Conservation (phyloP, 2,888 invertebrate genomes). For the Lasioglossum marginatum region DNA sequence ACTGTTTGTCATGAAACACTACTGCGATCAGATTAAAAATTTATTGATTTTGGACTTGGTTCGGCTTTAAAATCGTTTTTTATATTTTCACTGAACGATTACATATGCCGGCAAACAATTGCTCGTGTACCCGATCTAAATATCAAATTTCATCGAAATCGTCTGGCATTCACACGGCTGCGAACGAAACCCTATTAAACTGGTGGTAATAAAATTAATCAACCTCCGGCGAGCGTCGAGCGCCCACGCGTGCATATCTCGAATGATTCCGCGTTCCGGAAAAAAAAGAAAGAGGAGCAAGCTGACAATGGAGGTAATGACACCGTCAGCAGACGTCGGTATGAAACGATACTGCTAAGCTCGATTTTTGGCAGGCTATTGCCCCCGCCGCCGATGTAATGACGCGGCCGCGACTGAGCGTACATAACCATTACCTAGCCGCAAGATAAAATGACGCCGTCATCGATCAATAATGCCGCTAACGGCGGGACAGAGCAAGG, state of each 20-base stretch:
- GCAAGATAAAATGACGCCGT: conserved; percentile 64
- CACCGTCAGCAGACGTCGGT: background rate
- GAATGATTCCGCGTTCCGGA: background rate
- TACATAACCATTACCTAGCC: conserved; percentile 57
- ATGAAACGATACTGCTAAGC: conserved; percentile 15
- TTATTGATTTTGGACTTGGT: background rate
- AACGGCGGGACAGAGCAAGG: conserved; percentile 51
- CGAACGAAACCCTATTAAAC: conserved; percentile 47
- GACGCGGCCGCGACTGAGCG: conserved; percentile 51
- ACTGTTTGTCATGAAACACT: background rate
- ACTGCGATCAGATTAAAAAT: background rate
- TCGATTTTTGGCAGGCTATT: conserved; percentile 52
- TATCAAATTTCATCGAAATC: conserved; percentile 22
- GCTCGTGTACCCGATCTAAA: conserved; percentile 16
- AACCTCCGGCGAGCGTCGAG: conserved; percentile 20
- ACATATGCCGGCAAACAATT: background rate
- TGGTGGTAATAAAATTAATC: conserved; percentile 47
- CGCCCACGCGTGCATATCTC: background rate
- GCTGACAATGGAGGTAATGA: background rate
- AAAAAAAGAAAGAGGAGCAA: background rate
- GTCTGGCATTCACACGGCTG: background rate
- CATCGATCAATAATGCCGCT: conserved; percentile 62
- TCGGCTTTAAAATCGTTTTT: background rate
- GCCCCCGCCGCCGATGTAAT: conserved; percentile 50
- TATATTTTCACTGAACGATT: background rate